These are phyloP conservation scores for Caenorhabditis remanei DNA, from an alignment of 1,140 invertebrate species.

Conservation along the genomic window DNA sequence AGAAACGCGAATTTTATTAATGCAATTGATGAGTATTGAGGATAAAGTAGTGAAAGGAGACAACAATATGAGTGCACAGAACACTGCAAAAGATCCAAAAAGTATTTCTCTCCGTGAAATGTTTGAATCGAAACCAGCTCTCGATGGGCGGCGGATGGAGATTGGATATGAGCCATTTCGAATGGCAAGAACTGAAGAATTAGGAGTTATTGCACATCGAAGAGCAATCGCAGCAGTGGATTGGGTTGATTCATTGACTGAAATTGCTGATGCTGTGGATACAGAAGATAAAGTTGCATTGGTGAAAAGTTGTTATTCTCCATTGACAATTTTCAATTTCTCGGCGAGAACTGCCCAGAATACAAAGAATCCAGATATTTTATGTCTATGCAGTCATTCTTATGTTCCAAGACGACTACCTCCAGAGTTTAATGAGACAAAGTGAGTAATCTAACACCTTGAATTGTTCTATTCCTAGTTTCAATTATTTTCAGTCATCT, in stretches of 20 bases:
- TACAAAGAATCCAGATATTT: slow-evolving; percentile 77
- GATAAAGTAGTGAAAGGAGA: slow-evolving; percentile 73
- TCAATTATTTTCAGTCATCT: slow-evolving; percentile 73
- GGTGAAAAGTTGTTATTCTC: slow-evolving; percentile 75
- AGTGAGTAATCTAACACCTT: slow-evolving; percentile 67
- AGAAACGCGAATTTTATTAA: slow-evolving; percentile 74
- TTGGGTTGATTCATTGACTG: slow-evolving; percentile 75
- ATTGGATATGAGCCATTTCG: slow-evolving; percentile 77
- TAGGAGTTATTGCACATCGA: slow-evolving; percentile 75
- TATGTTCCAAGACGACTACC: slow-evolving; percentile 76
- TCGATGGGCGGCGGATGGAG: slow-evolving; percentile 71
- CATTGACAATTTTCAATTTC: slow-evolving; percentile 77
- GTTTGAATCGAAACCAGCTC: slow-evolving; percentile 74
- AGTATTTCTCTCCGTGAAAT: slow-evolving; percentile 74
- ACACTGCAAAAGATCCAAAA: slow-evolving; percentile 59
- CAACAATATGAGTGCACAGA: slow-evolving; percentile 54
- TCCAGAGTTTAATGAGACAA: slow-evolving; percentile 74
- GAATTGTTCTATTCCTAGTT: slow-evolving; percentile 4
- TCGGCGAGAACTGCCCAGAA: slow-evolving; percentile 77
- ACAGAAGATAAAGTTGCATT: slow-evolving; percentile 76
- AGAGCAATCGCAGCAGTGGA: slow-evolving; percentile 77
- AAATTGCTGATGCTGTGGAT: slow-evolving; percentile 73
- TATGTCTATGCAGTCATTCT: slow-evolving; percentile 74
- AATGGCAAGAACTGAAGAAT: slow-evolving; percentile 75
- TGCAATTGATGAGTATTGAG: slow-evolving; percentile 77